Evolutionary conservation across 2,888 invertebrate species (phyloP).

Genomic region (Junonia oenone): DNA sequence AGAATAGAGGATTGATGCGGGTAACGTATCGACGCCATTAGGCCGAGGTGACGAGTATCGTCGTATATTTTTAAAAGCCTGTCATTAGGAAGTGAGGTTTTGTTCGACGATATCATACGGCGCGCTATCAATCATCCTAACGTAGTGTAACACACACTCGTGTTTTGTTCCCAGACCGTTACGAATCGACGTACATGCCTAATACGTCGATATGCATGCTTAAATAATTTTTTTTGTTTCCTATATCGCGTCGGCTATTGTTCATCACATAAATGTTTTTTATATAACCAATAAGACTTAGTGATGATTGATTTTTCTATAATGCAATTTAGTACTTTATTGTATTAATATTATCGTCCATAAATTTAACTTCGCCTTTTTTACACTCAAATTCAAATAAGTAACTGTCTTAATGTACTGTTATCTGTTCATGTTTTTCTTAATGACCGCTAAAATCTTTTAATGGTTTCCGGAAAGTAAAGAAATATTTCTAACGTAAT

Average conservation of each 20-base stretch:
- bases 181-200: constrained; percentile 39
- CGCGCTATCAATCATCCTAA: constrained; percentile 63
- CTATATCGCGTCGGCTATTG: not conserved
- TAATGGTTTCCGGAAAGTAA: not conserved
- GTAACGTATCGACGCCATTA: constrained; percentile 72
- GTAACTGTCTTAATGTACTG: not conserved
- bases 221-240: constrained; percentile 11
- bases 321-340: not conserved
- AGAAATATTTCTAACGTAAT: not conserved
- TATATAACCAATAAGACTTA: not conserved
- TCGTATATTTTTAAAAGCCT: constrained; percentile 58
- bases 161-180: constrained; percentile 49
- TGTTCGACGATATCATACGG: constrained; percentile 54
- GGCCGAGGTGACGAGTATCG: constrained; percentile 59
- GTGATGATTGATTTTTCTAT: not conserved
- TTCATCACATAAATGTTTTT: not conserved
- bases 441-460: not conserved
- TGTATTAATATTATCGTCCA: not conserved
- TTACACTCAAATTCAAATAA: not conserved
- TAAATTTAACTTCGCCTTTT: too few species aligned
- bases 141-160: constrained; percentile 35
- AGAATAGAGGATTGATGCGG: constrained; percentile 73
- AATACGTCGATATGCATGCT: constrained; percentile 28
- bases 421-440: not conserved
- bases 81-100: constrained; percentile 66